Base-by-base conservation (phyloP, 2,113 vertebrate species). In the Muscicapa adusta region DNA sequence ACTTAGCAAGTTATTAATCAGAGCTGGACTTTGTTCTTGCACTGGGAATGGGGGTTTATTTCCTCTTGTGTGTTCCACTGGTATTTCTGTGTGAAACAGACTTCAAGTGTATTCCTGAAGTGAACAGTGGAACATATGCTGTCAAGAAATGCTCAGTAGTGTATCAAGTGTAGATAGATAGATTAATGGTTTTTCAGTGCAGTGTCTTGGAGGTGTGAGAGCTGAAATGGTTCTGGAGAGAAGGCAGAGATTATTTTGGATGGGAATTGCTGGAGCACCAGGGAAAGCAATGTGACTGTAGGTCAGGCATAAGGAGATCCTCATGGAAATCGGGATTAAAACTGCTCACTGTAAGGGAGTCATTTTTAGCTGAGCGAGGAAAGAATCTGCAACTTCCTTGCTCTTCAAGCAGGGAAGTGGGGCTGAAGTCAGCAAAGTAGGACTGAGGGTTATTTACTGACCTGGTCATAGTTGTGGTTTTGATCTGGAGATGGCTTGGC, bases 401-500 rank as follows among this genome's bases (percentile, higher is more conserved):
- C 8, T 63, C 10, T 10, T 33, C 19, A 22, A 7, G 26, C 43
- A 36, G 10, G 31, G 36, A 48, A 76, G 15, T 62, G 31, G 12
- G 63, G 24, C 36, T 53, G 36, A 42, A 23, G 60, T 61, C 11
- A 7, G 3, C 7, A 7, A 15, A 26, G 33, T 4, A 19, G 54
- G 38, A 19, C 63, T 54, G 0, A 48, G 34, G 26, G 42, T 40
- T 16, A 13, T 28, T 25, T 53, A 29, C 29, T 56, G 48, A 47
- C 29, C 34, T 56, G 47, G n/a, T 43, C 22, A 2, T 2, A 5
- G 15, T 28, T 18, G 29, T 16, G 1, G 0, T n/a, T 82, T 42
- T 5, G 14, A 8, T 76, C 42, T 80, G 60, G 45, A 19, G 22
- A 18, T 75, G 76, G 33, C 31, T 74, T 76, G 66, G 80, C 60